Evolutionary conservation across 2,797 vertebrate species (phyloP).

Genomic region (Falco rusticolus): DNA sequence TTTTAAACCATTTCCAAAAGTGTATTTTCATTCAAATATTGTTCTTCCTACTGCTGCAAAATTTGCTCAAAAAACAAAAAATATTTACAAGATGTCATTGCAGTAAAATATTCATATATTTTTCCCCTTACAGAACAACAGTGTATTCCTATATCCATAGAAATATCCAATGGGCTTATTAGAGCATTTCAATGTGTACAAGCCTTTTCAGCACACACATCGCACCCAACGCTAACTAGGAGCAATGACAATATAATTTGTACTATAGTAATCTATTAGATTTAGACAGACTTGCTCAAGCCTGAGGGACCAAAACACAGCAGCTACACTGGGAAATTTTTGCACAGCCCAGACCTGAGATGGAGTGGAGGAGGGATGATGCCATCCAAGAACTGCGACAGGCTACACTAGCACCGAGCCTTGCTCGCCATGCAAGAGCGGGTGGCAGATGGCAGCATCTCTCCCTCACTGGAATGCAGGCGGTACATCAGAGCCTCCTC

Average conservation of each 20-base stretch:
- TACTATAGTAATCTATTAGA: background rate
- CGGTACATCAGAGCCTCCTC: background rate
- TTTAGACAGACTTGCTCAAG: background rate
- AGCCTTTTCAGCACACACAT: background rate
- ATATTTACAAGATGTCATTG: background rate
- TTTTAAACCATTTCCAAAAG: background rate
- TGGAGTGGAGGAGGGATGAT: fast-evolving
- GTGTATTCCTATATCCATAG: background rate
- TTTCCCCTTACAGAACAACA: background rate
- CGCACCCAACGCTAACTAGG: background rate
- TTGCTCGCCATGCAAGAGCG: fast-evolving
- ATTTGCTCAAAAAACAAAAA: background rate
- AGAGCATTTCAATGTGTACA: background rate
- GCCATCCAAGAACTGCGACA: fast-evolving
- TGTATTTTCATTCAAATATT: background rate
- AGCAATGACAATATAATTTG: background rate
- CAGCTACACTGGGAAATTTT: background rate
- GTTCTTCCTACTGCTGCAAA: background rate
- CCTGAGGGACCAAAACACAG: background rate
- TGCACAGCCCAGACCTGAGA: background rate
- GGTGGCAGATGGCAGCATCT: fast-evolving
- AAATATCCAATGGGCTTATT: background rate
- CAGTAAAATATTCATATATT: background rate
- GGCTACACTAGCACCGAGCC: fast-evolving
- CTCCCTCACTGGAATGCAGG: background rate